These are phyloP conservation scores for Tanaodytes sp. DNA, from an alignment of 2,888 invertebrate genomes.

Conservation along the genomic window DNA sequence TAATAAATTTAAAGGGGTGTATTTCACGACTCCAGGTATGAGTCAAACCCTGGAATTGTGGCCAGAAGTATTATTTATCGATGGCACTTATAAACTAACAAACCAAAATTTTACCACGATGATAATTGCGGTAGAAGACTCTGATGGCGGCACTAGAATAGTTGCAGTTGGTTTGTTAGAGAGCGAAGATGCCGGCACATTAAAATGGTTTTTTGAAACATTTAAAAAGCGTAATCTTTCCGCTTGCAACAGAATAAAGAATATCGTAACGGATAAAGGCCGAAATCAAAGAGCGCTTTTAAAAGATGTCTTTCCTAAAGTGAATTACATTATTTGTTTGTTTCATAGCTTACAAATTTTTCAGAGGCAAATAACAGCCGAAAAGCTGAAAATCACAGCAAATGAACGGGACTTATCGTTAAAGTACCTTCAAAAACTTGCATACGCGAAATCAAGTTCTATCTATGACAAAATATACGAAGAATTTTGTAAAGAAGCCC, in stretches of 20 bases:
- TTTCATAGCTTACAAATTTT: conserved; percentile 20
- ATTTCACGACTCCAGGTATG: neutral
- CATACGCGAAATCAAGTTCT: neutral
- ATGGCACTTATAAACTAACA: conserved; percentile 9
- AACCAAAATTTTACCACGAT: neutral
- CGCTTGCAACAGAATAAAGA: conserved; percentile 4
- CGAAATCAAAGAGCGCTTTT: conserved; percentile 1
- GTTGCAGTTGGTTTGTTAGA: neutral
- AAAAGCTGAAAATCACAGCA: neutral
- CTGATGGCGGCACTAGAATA: neutral
- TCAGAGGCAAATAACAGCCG: conserved; percentile 2
- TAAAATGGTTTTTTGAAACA: conserved; percentile 2
- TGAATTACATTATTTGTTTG: neutral
- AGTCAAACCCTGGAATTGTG: neutral
- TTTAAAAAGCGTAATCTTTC: conserved; percentile 2
- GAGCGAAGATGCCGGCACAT: neutral
- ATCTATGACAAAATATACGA: neutral
- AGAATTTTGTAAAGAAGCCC: conserved; percentile 1
- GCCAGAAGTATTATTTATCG: conserved; percentile 11
- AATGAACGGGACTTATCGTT: neutral
- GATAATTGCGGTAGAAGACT: neutral
- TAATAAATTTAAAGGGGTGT: no score
- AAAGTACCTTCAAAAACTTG: neutral
- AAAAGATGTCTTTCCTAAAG: conserved; percentile 4
- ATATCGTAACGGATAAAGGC: conserved; percentile 22